Base-by-base conservation (phyloP, 2,113 vertebrate genomes). In the Eptatretus burgeri region DNA sequence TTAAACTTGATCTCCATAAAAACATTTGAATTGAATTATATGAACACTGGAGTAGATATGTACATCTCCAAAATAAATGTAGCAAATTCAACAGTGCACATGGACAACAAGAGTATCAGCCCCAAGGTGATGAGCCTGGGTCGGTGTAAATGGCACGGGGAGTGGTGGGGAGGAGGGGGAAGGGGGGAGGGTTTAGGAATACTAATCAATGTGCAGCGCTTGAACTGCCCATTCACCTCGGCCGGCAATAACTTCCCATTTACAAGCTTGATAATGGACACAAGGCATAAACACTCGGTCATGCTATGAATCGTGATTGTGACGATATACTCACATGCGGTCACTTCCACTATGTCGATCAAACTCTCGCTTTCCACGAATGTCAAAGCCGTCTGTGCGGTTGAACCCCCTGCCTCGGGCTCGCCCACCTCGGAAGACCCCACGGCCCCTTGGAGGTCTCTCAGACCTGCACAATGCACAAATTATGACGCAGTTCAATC, bases 281-380 rank as follows among this genome's bases (percentile, higher is more conserved):
- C 51, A 51, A 13, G n/a, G 14, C 18, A 64, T 14, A 63, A 64
- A 11, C 16, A 11, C 11, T 50, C 52, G 51, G 19, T n/a, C 56
- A 16, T 27, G 13, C 13, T 13, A 41, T 41, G 27, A 3, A 41
- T 7, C 27, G 27, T 41, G 27, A 41, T 41, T 51, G 5, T 51
- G 51, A 27, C n/a, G 50, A 65, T 65, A 17, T 27, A 80, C 89
- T 84, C 82, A 98, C 91, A 84, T 81, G 81, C 81, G 76, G 76
- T 98, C 89, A 14, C 86, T 98, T 76, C 91, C 91, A 50, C 91
- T 94, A 69, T 98, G 89, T 69, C 89, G 78, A 73, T 98, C 91
- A 67, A 96, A 98, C 77, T 98, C 91, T 50, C 89, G 86, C 20
- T 98, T 96, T 73, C 91, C 91, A 52, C 91, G 76, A 2, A 84